Evolutionary conservation across 1,140 invertebrate genomes (phyloP).

Genomic region (Himalopsyche phryganea): DNA sequence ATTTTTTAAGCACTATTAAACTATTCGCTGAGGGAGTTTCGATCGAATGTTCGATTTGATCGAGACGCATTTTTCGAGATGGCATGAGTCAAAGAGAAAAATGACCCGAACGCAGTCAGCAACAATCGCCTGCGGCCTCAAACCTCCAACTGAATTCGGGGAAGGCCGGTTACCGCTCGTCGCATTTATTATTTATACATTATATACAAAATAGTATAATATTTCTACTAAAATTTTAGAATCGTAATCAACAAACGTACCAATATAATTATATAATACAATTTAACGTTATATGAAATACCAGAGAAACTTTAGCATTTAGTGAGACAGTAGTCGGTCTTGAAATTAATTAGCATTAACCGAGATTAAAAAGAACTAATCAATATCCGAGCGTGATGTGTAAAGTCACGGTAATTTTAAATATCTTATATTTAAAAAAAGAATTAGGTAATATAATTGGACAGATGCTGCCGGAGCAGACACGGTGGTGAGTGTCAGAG

Average conservation of each 20-base stretch:
- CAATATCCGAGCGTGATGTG: constrained; percentile 29
- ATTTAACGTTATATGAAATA: constrained; percentile 28
- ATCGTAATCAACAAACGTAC: constrained; percentile 64
- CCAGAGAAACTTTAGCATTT: constrained; percentile 25
- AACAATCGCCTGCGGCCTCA: background rate
- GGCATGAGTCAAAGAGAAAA: no score
- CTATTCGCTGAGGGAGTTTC: background rate
- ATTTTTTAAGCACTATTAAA: no score
- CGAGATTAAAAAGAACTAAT: constrained; percentile 26
- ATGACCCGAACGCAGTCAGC: no score
- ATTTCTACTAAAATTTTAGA: constrained; percentile 60
- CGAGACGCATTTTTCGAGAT: no score
- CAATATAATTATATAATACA: constrained; percentile 55
- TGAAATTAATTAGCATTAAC: constrained; percentile 26
- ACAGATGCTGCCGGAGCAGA: constrained; percentile 30
- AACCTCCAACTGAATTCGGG: no score
- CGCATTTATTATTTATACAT: constrained; percentile 27
- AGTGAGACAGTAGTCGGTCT: constrained; percentile 30
- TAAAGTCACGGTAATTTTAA: constrained; percentile 30
- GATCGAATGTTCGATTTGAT: background rate
- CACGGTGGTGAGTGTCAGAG: background rate
- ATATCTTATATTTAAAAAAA: constrained; percentile 29
- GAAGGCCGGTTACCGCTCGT: constrained; percentile 8
- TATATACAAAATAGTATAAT: constrained; percentile 51
- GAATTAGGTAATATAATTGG: constrained; percentile 35